Evolutionary conservation across 2,888 invertebrate genomes (phyloP), one percentile per base, ranked within the genome.

Genomic region (Proisotoma minuta): DNA sequence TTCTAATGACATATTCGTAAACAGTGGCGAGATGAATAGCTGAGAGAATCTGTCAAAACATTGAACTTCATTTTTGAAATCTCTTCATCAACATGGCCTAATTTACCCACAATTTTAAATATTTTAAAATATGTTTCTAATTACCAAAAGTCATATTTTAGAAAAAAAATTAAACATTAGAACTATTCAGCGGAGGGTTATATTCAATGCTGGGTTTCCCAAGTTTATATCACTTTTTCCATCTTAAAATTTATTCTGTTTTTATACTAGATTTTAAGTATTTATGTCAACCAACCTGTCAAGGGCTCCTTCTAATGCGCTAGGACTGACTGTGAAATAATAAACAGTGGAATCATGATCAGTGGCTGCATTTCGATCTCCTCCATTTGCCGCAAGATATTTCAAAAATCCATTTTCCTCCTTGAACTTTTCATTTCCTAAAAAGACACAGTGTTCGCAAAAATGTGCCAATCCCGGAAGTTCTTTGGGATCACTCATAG

Each of bases 1-100:
- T 15, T 91, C 91, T 0, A 95, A 94, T 5, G 91, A 90, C 59
- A 85, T 82, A 76, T 91, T 90, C 3, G 94, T 94, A 79, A 99
- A 98, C 8, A 96, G 81, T 0, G 98, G 98, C 0, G 84, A 79
- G 57, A 93, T 84, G 80, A 98, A 99, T 82, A 98, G 98, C 78
- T 98, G 96, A 0, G 94, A 85, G 82, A 99, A 98, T 70, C 96
- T 89, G 77, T 8, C 8, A 60, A 27, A 22, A 10, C 5, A 39
- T 15, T 15, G 27, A 54, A 10, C n/a, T n/a, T n/a, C n/a, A n/a
- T n/a, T n/a, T n/a, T n/a, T n/a, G n/a, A n/a, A n/a, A n/a, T n/a
- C n/a, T n/a, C n/a, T n/a, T n/a, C n/a, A n/a, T n/a, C n/a, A n/a
- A n/a, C n/a, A n/a, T n/a, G n/a, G n/a, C n/a, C n/a, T n/a, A n/a